A percentile compares a stretch with the other conserved stretches of the same genome.
Evolutionary conservation across 2,888 invertebrate genomes (phyloP).

Genomic region (Brachyptera putata): DNA sequence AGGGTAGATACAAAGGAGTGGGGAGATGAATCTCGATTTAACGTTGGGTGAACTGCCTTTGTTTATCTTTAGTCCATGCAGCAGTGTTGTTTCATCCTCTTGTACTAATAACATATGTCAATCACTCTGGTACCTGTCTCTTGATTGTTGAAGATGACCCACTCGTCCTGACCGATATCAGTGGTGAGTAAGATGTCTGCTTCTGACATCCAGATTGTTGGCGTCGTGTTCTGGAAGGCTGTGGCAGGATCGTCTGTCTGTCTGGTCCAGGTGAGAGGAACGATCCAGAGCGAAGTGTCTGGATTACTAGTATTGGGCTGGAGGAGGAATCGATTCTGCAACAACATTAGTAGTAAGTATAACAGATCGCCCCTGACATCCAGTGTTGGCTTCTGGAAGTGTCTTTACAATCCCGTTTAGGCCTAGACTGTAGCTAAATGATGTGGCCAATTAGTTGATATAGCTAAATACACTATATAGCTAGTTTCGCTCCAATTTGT

Average conservation of each 20-base stretch:
- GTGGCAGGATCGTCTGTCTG: neutral
- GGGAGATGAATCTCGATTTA: no score
- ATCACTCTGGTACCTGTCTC: slow-evolving; percentile 71
- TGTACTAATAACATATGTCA: no score
- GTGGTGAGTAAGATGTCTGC: neutral
- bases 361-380: no score
- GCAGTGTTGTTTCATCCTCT: no score
- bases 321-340: slow-evolving; percentile 17
- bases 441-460: no score
- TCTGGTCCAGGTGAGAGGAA: slow-evolving; percentile 16
- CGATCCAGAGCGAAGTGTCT: neutral
- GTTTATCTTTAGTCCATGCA: no score
- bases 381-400: no score
- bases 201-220: slow-evolving; percentile 8
- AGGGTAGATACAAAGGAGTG: no score
- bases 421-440: no score
- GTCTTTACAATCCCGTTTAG: no score
- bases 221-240: slow-evolving; percentile 5
- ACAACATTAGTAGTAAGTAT: neutral
- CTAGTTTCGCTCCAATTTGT: neutral
- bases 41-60: no score
- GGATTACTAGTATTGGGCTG: neutral
- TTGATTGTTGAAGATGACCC: slow-evolving; percentile 70
- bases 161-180: slow-evolving; percentile 39
- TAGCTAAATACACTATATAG: neutral